Evolutionary conservation across 1,140 invertebrate species (phyloP).

Genomic region (Trichomalopsis sarcophagae): DNA sequence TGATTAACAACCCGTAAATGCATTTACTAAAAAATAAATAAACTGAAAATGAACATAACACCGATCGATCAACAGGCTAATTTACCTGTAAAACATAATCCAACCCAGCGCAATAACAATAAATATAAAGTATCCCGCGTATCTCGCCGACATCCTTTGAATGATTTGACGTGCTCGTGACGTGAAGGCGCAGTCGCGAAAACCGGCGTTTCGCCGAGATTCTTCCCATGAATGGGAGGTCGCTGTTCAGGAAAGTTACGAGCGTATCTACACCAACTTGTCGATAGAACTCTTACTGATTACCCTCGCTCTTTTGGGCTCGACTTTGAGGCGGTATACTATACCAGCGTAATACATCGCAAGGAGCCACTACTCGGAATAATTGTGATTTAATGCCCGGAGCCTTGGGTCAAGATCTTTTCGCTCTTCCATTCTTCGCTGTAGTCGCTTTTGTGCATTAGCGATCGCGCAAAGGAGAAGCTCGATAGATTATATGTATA

Average conservation of each 20-base stretch:
- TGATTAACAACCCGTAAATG: too few relatives aligned
- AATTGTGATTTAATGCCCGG: slow-evolving; percentile 57
- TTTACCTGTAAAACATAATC: too few relatives aligned
- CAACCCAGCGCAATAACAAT: too few relatives aligned
- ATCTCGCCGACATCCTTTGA: not conserved
- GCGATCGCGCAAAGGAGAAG: not conserved
- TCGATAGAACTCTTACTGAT: slow-evolving; percentile 26
- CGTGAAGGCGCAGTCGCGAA: not conserved
- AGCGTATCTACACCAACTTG: slow-evolving; percentile 3
- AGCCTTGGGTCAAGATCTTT: slow-evolving; percentile 58
- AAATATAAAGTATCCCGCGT: not conserved
- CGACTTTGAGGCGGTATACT: not conserved
- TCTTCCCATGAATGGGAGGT: slow-evolving; percentile 10
- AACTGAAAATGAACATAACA: too few relatives aligned
- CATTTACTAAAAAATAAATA: too few relatives aligned
- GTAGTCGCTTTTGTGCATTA: not conserved
- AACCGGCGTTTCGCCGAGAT: slow-evolving; percentile 1
- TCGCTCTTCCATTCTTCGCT: not conserved
- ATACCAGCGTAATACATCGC: not conserved
- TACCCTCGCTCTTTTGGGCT: not conserved
- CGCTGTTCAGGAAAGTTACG: not conserved
- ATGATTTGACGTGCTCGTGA: slow-evolving; percentile 30
- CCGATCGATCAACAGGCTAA: too few relatives aligned
- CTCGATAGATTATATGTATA: not conserved
- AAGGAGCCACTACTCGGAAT: slow-evolving; percentile 42